These are phyloP conservation scores for Bemisia tabaci DNA, from an alignment of 1,140 invertebrate genomes.

Conservation along the genomic window DNA sequence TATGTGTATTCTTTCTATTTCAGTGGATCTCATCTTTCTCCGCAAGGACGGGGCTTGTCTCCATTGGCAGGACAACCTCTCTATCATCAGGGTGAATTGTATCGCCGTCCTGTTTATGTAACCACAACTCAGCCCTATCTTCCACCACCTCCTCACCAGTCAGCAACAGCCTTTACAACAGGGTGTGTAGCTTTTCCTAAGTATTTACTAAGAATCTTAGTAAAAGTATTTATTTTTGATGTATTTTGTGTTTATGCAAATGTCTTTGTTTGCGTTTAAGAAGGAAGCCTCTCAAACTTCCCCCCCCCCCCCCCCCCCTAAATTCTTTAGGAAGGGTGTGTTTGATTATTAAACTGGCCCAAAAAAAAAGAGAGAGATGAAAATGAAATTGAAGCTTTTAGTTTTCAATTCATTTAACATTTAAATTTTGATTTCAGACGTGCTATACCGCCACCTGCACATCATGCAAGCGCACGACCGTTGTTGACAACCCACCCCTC, in stretches of 20 bases:
- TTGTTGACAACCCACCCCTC: conserved; percentile 53
- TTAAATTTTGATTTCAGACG: conserved; percentile 38
- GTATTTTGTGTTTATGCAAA: background rate
- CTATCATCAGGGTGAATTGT: conserved; percentile 40
- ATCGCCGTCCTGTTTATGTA: conserved; percentile 44
- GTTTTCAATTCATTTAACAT: too few relatives aligned
- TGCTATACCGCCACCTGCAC: conserved; percentile 65
- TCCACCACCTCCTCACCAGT: conserved; percentile 36
- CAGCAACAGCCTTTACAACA: conserved; percentile 30
- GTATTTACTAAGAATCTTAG: conserved; percentile 8
- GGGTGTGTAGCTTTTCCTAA: conserved; percentile 29
- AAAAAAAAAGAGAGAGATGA: too few relatives aligned
- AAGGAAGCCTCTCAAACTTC: background rate
- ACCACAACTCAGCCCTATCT: conserved; percentile 40
- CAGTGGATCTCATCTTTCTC: conserved; percentile 34
- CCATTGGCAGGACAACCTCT: conserved; percentile 37
- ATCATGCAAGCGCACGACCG: conserved; percentile 67
- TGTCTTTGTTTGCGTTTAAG: background rate
- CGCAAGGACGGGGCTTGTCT: conserved; percentile 31
- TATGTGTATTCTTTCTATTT: background rate
- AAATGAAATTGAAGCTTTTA: too few relatives aligned
- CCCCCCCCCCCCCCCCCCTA: background rate
- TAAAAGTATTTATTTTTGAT: background rate
- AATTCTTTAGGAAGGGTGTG: background rate
- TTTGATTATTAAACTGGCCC: too few relatives aligned